Evolutionary conservation across 2,113 vertebrate species (phyloP).

Genomic region (Gobiocypris rarus): DNA sequence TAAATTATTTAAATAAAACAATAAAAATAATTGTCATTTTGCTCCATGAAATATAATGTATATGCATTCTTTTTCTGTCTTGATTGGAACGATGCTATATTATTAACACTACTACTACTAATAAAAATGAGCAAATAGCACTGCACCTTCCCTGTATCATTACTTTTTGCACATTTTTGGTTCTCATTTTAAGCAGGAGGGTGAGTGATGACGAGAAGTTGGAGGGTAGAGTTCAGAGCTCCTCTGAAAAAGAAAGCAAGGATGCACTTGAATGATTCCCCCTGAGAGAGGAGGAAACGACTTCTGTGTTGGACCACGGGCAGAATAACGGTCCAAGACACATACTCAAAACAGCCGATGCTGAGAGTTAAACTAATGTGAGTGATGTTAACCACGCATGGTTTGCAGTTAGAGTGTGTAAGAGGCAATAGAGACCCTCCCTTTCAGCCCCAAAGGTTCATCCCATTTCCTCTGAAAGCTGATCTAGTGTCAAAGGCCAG

Average conservation of each 20-base stretch:
- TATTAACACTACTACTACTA: not conserved
- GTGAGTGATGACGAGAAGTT: not conserved
- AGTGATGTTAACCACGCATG: slow-evolving; percentile 20
- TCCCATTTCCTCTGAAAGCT: slow-evolving; percentile 28
- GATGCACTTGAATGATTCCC: slow-evolving; percentile 3
- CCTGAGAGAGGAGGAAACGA: not conserved
- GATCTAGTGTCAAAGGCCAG: slow-evolving; percentile 44
- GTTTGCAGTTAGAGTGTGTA: not conserved
- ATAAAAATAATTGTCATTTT: not conserved
- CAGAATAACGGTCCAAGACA: not conserved
- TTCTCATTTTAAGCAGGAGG: not conserved
- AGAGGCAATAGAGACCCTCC: not conserved
- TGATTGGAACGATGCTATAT: too few species aligned
- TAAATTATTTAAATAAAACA: not conserved
- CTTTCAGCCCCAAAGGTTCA: slow-evolving; percentile 1
- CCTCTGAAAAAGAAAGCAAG: not conserved
- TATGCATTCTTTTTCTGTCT: too few species aligned
- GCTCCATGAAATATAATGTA: not conserved
- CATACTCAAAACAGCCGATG: not conserved
- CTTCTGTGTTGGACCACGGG: not conserved
- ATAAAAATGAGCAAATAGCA: too few species aligned
- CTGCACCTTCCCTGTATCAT: not conserved
- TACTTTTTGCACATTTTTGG: not conserved
- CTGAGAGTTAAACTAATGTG: slow-evolving; percentile 25
- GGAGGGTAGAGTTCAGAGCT: slow-evolving; percentile 1